Evolutionary conservation across 1,140 invertebrate species (phyloP).

Genomic region (Arctopsyche grandis): DNA sequence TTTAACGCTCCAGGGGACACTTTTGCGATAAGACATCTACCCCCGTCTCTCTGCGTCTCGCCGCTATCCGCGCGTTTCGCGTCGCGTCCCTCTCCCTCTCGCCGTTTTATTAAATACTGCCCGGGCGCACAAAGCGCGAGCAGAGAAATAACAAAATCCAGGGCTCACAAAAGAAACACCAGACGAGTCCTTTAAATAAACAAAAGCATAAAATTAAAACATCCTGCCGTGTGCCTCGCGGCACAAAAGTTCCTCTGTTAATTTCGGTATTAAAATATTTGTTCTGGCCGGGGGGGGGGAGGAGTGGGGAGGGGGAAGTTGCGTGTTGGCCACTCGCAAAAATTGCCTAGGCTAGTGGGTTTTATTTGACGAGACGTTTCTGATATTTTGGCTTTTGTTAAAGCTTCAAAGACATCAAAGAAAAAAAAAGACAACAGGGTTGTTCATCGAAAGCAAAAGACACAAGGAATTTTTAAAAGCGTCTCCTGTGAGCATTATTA

Average conservation of each 20-base stretch:
- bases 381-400: no score
- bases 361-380: no score
- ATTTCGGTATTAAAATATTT: slow-evolving; percentile 21
- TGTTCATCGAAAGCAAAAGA: no score
- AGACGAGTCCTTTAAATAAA: slow-evolving; percentile 34
- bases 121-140: background rate
- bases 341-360: no score
- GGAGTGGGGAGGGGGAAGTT: background rate
- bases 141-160: slow-evolving; percentile 17
- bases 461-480: no score
- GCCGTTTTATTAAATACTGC: slow-evolving; percentile 28
- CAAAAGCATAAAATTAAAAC: slow-evolving; percentile 36
- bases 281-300: background rate
- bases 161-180: slow-evolving; percentile 24
- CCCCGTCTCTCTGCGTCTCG: no score
- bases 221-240: background rate
- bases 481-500: no score
- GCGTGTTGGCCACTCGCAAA: background rate
- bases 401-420: no score
- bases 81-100: no score
- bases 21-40: slow-evolving; percentile 20
- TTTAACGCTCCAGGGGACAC: background rate
- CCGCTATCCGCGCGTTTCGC: no score
- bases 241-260: background rate
- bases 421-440: no score